Evolutionary conservation across 2,113 vertebrate genomes (phyloP).

Genomic region (Pao palembangensis): DNA sequence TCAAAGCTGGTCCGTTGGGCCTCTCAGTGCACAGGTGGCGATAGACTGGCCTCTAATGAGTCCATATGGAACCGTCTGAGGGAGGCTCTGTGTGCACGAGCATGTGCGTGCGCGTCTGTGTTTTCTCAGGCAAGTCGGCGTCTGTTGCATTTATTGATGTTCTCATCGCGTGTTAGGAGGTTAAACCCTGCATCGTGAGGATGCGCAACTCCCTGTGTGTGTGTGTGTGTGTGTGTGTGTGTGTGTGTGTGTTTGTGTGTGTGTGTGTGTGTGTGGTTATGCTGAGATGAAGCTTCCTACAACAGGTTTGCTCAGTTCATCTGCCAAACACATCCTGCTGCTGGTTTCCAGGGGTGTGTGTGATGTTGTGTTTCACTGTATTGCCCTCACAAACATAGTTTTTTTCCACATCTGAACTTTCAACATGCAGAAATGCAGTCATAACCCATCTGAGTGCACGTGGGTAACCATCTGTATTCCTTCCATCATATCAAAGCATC

Average conservation of each 20-base stretch:
- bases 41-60: constrained; percentile 75
- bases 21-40: constrained; percentile 68
- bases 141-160: constrained; percentile 33
- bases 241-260: too few relatives aligned
- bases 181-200: constrained; percentile 7
- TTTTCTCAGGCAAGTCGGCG: constrained; percentile 18
- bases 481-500: constrained; percentile 23
- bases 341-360: constrained; percentile 4
- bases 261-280: too few relatives aligned
- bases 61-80: constrained; percentile 72
- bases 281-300: background rate
- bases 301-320: constrained; percentile 25
- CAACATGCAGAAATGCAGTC: background rate
- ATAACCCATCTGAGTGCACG: constrained; percentile 1
- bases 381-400: constrained; percentile 6
- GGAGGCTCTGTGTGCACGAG: constrained; percentile 29
- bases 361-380: background rate
- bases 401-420: constrained; percentile 10
- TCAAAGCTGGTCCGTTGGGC: constrained; percentile 63
- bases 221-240: too few relatives aligned
- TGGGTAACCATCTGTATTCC: constrained; percentile 14
- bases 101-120: constrained; percentile 2
- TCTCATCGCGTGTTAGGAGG: constrained; percentile 25
- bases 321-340: constrained; percentile 1
- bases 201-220: too few relatives aligned